Base-by-base conservation (phyloP, 1,140 invertebrate genomes). In the Lucilia cuprina region DNA sequence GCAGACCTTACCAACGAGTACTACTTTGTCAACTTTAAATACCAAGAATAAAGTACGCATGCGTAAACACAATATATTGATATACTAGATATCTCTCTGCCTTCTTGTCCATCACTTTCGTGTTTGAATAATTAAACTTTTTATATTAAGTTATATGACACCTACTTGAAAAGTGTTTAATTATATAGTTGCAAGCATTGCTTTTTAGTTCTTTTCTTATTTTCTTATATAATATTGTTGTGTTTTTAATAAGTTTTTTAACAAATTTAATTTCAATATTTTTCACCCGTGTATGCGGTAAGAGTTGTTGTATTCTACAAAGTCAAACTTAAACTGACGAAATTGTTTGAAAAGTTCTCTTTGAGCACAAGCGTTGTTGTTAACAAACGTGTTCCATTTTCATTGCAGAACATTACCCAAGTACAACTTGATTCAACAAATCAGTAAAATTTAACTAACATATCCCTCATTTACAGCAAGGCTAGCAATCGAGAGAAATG, bases 21-120 rank as follows among this genome's bases (percentile, higher is more conserved):
- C 50, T 55, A 19, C 41, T 21, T 25, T 80, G 41, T 49, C 41
- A 47, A 50, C 41, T 50, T 12, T 50, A 5, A 49, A 13, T 80
- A n/a, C 77, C 41, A 80, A 80, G n/a, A 49, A 25, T 25, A 49
- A 80, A 50, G 77, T 80, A 49, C 77, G 77, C 77, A 80, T 80
- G 77, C 77, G 77, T 80, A 80, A 70, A 49, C 41, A 80, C 41
- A 80, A 25, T 19, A 49, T 21, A 49, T 50, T 70, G 65, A 4
- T 21, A 21, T 10, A 70, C 7, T n/a, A n/a, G n/a, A n/a, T 9
- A 25, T 35, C 0, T 35, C 0, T 35, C 17, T 14, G 34, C 25
- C 41, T 41, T 41, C 41, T 35, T 77, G 34, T 77, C 34, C 74
- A 41, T 14, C 34, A 77, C 19, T 41, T 41, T 21, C 17, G 55